phyloP scores from a whole-genome alignment of 1,140 invertebrate genomes.

The Adelges cooleyi region DNA sequence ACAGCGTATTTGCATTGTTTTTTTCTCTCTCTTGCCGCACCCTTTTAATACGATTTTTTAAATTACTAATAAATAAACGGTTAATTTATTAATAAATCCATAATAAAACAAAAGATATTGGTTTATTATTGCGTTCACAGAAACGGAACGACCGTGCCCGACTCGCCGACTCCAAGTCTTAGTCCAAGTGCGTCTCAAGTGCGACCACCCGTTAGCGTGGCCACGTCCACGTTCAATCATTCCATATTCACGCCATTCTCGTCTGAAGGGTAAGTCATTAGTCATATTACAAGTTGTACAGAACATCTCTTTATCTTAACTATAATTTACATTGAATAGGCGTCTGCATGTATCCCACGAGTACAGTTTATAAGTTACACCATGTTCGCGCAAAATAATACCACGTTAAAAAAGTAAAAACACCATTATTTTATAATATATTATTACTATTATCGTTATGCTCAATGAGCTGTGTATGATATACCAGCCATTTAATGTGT shows the following conservation, averaged over 20 bases:
- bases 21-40: no score
- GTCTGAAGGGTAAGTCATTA: slow-evolving; percentile 4
- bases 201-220: slow-evolving; percentile 11
- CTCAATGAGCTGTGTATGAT: not conserved
- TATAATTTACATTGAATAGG: no score
- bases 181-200: slow-evolving; percentile 14
- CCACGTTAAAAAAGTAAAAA: no score
- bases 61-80: no score
- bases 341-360: no score
- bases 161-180: slow-evolving; percentile 8
- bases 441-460: no score
- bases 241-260: slow-evolving; percentile 21
- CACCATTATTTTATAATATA: no score
- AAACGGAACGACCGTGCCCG: not conserved
- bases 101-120: no score
- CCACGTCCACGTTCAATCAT: slow-evolving; percentile 22
- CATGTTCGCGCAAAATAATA: not conserved
- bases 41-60: no score
- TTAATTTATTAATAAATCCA: no score
- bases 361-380: not conserved
- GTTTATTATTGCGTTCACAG: not conserved
- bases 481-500: no score
- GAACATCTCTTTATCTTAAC: not conserved
- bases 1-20: no score
- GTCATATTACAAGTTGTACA: slow-evolving; percentile 1